Conservation (phyloP, 2,113 vertebrate species). For the Spilogale gracilis region DNA sequence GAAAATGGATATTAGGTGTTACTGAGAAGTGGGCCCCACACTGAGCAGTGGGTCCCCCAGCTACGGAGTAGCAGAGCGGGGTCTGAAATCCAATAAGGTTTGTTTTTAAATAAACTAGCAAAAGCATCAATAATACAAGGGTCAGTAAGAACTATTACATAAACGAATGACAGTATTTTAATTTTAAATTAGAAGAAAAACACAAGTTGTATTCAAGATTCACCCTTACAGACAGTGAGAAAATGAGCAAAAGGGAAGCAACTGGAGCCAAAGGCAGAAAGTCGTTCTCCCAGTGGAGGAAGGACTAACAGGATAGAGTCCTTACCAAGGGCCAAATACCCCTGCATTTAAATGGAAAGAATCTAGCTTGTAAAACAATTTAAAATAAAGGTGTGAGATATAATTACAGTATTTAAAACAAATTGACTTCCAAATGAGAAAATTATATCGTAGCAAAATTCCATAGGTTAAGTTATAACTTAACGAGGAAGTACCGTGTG, state of each 20-base stretch:
- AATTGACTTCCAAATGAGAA: conserved; percentile 71
- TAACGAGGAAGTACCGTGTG: conserved; percentile 39
- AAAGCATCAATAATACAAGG: not conserved
- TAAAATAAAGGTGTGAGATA: not conserved
- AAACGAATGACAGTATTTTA: not conserved
- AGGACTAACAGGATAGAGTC: not conserved
- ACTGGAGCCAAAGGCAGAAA: not conserved
- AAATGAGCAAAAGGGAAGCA: not conserved
- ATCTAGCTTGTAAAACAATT: not conserved
- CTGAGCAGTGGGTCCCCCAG: not conserved
- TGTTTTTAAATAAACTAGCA: conserved; percentile 24
- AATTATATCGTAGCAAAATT: conserved; percentile 68
- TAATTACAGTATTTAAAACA: conserved; percentile 66
- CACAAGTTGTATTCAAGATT: conserved; percentile 13
- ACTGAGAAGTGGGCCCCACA: not conserved
- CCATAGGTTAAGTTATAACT: conserved; percentile 27
- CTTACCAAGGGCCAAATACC: not conserved
- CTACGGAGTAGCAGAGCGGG: not conserved
- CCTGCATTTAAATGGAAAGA: conserved; percentile 3
- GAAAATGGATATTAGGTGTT: not conserved
- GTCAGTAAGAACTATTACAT: not conserved
- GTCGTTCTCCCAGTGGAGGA: not conserved
- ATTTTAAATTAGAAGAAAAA: conserved; percentile 1
- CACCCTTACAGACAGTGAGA: not conserved
- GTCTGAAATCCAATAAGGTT: not conserved